A percentile compares a stretch with the other conserved stretches of the same genome.
Evolutionary conservation across 2,888 invertebrate genomes (phyloP).

Genomic region (Lamproptera curius): DNA sequence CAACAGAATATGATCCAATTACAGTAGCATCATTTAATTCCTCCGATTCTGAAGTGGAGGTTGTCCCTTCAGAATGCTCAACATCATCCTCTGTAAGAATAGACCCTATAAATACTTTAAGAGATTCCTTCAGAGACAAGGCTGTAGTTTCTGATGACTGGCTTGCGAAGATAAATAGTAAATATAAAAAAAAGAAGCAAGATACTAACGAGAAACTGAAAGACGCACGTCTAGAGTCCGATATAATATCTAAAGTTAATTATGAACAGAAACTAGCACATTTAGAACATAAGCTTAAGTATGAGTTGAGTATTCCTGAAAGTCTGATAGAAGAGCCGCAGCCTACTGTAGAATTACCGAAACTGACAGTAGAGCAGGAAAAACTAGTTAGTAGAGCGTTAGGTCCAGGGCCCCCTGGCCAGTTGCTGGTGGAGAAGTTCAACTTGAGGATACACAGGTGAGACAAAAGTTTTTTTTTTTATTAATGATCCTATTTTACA

Average conservation of each 20-base stretch:
- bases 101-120: slow-evolving; percentile 75
- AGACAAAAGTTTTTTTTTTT: too few species aligned
- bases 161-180: slow-evolving; percentile 69
- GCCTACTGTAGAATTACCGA: slow-evolving; percentile 70
- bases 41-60: slow-evolving; percentile 66
- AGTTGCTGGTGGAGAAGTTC: slow-evolving; percentile 81
- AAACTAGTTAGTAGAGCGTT: slow-evolving; percentile 77
- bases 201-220: slow-evolving; percentile 63
- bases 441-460: slow-evolving; percentile 70
- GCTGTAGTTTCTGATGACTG: slow-evolving; percentile 72
- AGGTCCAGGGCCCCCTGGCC: slow-evolving; percentile 77
- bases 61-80: slow-evolving; percentile 61
- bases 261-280: slow-evolving; percentile 62
- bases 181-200: slow-evolving; percentile 61
- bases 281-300: slow-evolving; percentile 62
- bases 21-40: slow-evolving; percentile 67
- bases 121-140: slow-evolving; percentile 73
- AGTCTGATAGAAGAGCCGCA: slow-evolving; percentile 65
- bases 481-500: too few species aligned
- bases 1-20: slow-evolving; percentile 62
- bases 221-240: slow-evolving; percentile 64
- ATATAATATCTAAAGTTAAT: slow-evolving; percentile 68
- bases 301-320: slow-evolving; percentile 71
- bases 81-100: slow-evolving; percentile 57
- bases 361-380: slow-evolving; percentile 83